Conservation (phyloP, 2,888 invertebrate genomes). For the Latrodectus elegans region DNA sequence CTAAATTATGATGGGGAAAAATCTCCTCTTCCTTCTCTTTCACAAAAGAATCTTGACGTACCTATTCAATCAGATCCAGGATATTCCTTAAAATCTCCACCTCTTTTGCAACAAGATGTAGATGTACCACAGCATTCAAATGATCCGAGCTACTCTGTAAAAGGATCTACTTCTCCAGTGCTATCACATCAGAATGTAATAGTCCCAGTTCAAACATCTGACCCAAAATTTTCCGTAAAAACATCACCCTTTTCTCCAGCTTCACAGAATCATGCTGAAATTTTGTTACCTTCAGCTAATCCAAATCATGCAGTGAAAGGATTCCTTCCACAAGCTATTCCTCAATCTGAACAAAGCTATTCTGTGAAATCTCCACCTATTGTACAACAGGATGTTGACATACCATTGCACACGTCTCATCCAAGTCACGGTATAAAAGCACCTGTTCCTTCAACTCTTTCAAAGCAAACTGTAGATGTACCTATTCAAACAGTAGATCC, state of each 20-base stretch:
- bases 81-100: background rate
- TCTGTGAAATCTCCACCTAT: background rate
- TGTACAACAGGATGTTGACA: background rate
- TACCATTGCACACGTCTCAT: background rate
- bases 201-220: no score
- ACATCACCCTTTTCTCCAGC: background rate
- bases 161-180: background rate
- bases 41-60: no score
- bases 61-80: no score
- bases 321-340: no score
- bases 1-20: background rate
- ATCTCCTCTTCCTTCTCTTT: background rate
- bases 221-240: background rate
- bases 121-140: background rate
- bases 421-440: no score
- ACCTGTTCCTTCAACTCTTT: no score
- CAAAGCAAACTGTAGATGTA: no score
- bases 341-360: no score
- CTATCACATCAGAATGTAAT: background rate
- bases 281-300: no score
- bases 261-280: background rate
- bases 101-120: background rate
- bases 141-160: background rate
- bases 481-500: background rate
- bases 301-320: no score